These are phyloP conservation scores for Tragelaphus oryx DNA, from an alignment of 2,797 vertebrate genomes.

Conservation along the genomic window DNA sequence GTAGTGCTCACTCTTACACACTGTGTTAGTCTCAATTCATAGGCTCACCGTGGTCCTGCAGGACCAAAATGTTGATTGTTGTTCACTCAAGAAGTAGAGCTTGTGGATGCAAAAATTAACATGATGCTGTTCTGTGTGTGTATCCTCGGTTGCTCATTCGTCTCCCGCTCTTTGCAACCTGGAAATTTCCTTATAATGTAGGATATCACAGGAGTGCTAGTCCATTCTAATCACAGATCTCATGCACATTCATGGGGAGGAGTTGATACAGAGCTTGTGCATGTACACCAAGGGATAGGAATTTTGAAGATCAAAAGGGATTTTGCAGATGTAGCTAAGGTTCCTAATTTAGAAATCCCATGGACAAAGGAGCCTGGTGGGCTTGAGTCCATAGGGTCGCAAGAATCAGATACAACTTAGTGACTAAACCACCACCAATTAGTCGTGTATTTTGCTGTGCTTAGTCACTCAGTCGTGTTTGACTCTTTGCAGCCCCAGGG, in stretches of 20 bases:
- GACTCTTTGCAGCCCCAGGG: not conserved
- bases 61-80: not conserved
- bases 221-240: not conserved
- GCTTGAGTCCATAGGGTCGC: not conserved
- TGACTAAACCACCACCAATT: not conserved
- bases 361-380: not conserved
- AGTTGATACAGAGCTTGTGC: not conserved
- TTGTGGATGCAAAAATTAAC: not conserved
- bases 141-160: not conserved
- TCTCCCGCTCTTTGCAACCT: not conserved
- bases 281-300: not conserved
- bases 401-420: not conserved
- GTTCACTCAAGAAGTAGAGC: not conserved
- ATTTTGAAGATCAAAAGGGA: not conserved
- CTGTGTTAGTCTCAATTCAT: not conserved
- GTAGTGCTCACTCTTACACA: fast-evolving
- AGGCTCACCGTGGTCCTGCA: fast-evolving
- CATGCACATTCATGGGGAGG: not conserved
- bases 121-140: not conserved
- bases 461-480: not conserved
- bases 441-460: not conserved
- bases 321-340: not conserved
- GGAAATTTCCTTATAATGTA: not conserved
- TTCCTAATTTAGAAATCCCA: not conserved
- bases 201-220: not conserved